These are phyloP conservation scores for Ochropleura leucogaster DNA, from an alignment of 2,888 invertebrate species.

Conservation along the genomic window DNA sequence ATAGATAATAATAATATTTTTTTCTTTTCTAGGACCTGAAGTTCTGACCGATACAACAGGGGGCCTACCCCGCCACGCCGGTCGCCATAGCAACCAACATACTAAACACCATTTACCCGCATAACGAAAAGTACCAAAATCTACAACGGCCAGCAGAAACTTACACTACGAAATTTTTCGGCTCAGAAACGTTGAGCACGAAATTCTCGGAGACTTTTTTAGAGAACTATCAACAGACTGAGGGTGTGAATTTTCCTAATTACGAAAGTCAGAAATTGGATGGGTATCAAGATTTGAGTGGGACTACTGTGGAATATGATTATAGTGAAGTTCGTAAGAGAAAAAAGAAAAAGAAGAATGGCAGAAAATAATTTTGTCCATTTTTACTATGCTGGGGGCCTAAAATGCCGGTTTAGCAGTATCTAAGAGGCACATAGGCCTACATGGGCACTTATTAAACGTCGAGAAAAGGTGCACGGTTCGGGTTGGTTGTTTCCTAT, in stretches of 20 bases:
- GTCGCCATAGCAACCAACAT: slow-evolving; percentile 86
- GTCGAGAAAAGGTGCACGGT: no score
- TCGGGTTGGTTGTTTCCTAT: no score
- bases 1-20: no score
- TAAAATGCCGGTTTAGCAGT: no score
- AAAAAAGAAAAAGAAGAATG: slow-evolving; percentile 78
- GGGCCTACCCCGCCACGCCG: slow-evolving; percentile 83
- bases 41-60: slow-evolving; percentile 91
- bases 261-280: slow-evolving; percentile 78
- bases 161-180: slow-evolving; percentile 82
- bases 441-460: no score
- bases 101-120: slow-evolving; percentile 83
- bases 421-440: no score
- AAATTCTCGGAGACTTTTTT: slow-evolving; percentile 83
- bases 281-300: slow-evolving; percentile 86
- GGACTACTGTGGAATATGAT: slow-evolving; percentile 77
- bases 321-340: slow-evolving; percentile 73
- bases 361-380: slow-evolving; percentile 32
- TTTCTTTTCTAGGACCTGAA: slow-evolving; percentile 88
- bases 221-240: slow-evolving; percentile 84
- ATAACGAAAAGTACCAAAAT: slow-evolving; percentile 83
- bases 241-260: slow-evolving; percentile 81
- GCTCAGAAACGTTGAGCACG: slow-evolving; percentile 81
- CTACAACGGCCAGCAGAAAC: slow-evolving; percentile 74
- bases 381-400: neutral